Base-by-base conservation (phyloP, 64 coral and sea anemone species). In the Astreopora myriophthalma region DNA sequence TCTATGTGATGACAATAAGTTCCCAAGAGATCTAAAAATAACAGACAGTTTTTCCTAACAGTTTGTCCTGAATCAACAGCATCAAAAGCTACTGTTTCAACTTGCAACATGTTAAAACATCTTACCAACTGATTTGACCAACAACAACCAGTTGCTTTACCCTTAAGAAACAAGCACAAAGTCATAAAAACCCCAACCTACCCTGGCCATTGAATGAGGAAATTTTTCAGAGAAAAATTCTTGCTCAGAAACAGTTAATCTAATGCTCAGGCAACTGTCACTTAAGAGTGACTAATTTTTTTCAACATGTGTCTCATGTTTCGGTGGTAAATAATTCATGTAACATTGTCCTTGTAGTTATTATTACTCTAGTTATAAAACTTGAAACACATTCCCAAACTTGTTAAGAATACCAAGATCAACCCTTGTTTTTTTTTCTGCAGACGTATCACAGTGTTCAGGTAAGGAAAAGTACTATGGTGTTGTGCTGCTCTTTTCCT, bases 241-340 rank as follows among this genome's bases (percentile, higher is more conserved):
- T 37, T 7, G 79, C 34, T 16, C 32, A 83, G 51, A 64, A 38
- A 63, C 52, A 83, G 52, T 51, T 44, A 83, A 63, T 64, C 6
- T 20, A 13, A 3, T 55, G 51, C 3, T 78, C 46, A 46, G 34
- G 30, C 57, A 63, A 39, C 51, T 83, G 30, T 36, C 37, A 6
- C 27, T 31, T 16, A 10, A 79, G 13, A 37, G 79, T 34, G 34
- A 63, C 20, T 63, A 34, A 81, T 61, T 34, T 71, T n/a, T 68
- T 55, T 17, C 23, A 83, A 38, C 79, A 83, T 83, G 79, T 83
- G 57, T 83, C 79, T 83, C n/a, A 30, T 83, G 39, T 83, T 51
- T 19, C 7, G 12, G 17, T 65, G 25, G 33, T 83, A 39, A 83
- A 83, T 83, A 64, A 64, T 83, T 83, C 64, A 83, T 63, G 19